Base-by-base conservation (phyloP, 2,888 invertebrate genomes). In the Lasioglossum vierecki region DNA sequence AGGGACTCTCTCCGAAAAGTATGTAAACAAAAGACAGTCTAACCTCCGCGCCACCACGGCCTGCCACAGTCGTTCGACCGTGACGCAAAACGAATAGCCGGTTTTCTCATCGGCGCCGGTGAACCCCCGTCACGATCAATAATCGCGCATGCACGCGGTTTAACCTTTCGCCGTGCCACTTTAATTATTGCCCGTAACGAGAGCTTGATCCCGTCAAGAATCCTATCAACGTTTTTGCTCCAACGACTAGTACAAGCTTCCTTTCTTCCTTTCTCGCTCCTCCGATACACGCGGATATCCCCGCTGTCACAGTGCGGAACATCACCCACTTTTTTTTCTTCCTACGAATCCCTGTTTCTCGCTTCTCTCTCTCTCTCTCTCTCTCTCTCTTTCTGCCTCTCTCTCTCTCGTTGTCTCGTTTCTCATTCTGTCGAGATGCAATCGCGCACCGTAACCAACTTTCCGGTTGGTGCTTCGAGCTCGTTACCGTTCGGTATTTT, bases 61-160 rank as follows among this genome's bases (percentile, higher is more conserved):
- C 6, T 49, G 70, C 73, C 73, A 22, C 49, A 15, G 35, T 60
- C 71, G 49, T 39, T 49, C 53, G 73, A 73, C 75, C 75, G 63
- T 26, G 76, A 70, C 68, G 39, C 9, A 57, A 81, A 81, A 81
- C 49, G 73, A 79, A 85, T 79, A 79, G 11, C 73, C 70, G 39
- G 26, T 78, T 83, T 79, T 49, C 39, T 11, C 39, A 39, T 68
- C 39, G 22, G 4, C 66, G 30, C 18, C 68, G 72, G 66, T 9
- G 79, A 79, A 68, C 68, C 70, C 68, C 70, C 73, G 84, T 60
- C 76, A 41, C 76, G 83, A 85, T 85, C 84, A 76, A 86, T 80
- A 84, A 84, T 60, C 70, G 81, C 26, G 78, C 81, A 76, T 57
- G 73, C 44, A 49, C 75, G 80, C 63, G 46, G 76, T 76, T 86